phyloP scores from a whole-genome alignment of 2,797 vertebrate genomes.

The Yasuhikotakia modesta region DNA sequence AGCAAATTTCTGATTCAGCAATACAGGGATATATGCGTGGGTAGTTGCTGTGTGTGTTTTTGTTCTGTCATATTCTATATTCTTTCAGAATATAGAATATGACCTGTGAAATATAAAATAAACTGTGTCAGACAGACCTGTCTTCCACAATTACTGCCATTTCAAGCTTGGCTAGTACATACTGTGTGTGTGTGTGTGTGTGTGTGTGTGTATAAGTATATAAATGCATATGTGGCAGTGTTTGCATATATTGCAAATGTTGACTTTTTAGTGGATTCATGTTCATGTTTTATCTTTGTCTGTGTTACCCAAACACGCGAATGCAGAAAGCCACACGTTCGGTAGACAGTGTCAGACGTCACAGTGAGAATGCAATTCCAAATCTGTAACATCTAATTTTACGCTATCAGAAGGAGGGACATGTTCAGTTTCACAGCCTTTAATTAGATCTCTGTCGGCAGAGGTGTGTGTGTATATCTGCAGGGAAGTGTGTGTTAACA shows the following conservation, averaged over 20 bases:
- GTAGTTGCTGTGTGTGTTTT: constrained; percentile 13
- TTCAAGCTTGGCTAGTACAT: constrained; percentile 73
- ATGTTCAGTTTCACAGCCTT: constrained; percentile 64
- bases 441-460: constrained; percentile 70
- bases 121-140: constrained; percentile 71
- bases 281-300: neutral
- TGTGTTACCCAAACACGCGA: neutral
- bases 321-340: constrained; percentile 17
- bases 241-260: constrained; percentile 28
- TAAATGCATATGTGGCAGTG: no score
- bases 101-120: constrained; percentile 76
- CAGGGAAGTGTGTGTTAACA: neutral
- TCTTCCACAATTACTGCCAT: constrained; percentile 69
- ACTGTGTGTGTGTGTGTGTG: constrained; percentile 45
- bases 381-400: constrained; percentile 64
- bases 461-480: constrained; percentile 42
- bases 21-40: constrained; percentile 20
- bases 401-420: constrained; percentile 63
- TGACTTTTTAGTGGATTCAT: constrained; percentile 23
- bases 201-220: constrained; percentile 15
- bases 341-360: constrained; percentile 51
- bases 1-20: neutral
- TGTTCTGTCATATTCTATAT: constrained; percentile 7
- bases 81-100: constrained; percentile 65
- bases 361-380: constrained; percentile 60